Conservation (phyloP, 2,888 invertebrate species). For the Taenaris catops region DNA sequence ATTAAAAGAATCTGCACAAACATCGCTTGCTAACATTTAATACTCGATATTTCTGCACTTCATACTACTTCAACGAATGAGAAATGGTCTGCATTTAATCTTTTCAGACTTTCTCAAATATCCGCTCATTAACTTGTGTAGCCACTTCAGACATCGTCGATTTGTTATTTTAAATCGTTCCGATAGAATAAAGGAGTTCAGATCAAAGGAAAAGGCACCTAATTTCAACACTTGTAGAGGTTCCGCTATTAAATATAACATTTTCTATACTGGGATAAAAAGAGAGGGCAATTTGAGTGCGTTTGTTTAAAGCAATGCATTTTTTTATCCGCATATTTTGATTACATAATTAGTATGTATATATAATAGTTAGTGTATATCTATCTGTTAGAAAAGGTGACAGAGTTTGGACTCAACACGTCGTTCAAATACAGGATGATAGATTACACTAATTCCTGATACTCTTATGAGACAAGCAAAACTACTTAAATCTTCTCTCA, state of each 20-base stretch:
- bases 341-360: no score
- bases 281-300: no score
- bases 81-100: constrained; percentile 68
- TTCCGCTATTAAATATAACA: constrained; percentile 30
- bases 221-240: constrained; percentile 30
- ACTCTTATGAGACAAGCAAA: no score
- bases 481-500: no score
- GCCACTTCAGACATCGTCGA: constrained; percentile 66
- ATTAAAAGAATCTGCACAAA: constrained; percentile 22
- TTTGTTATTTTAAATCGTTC: constrained; percentile 65
- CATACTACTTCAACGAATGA: constrained; percentile 46
- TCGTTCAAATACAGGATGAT: no score
- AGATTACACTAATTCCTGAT: no score
- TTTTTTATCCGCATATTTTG: no score
- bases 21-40: constrained; percentile 26
- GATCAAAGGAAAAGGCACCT: constrained; percentile 41
- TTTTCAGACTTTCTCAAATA: constrained; percentile 68
- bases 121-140: constrained; percentile 73
- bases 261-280: constrained; percentile 26
- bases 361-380: no score
- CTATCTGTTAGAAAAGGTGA: no score
- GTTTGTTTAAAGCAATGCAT: no score
- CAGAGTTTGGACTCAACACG: no score
- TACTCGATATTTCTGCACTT: constrained; percentile 38
- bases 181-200: constrained; percentile 60